Evolutionary conservation across 2,888 invertebrate species (phyloP).

Genomic region (Cerastoderma edule): DNA sequence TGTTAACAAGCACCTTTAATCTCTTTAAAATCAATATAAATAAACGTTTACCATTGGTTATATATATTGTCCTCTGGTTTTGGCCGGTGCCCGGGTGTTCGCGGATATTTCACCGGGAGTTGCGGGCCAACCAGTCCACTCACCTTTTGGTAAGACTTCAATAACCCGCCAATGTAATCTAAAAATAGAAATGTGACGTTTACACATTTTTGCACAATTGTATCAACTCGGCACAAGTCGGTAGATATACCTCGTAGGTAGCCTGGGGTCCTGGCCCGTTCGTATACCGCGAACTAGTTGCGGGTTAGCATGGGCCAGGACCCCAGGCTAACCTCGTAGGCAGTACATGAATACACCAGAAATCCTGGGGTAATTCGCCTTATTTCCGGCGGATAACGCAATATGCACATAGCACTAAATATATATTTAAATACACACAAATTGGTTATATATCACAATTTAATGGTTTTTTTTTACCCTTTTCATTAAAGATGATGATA

Average conservation of each 20-base stretch:
- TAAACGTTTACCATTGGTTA: conserved; percentile 77
- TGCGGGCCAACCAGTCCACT: conserved; percentile 53
- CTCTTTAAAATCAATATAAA: not conserved
- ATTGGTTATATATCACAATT: too few species aligned
- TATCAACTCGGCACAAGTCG: not conserved
- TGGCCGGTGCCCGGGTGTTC: conserved; percentile 64
- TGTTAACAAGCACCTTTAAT: not conserved
- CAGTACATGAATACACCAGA: not conserved
- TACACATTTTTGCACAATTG: not conserved
- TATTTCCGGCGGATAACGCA: not conserved
- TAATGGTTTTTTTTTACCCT: too few species aligned
- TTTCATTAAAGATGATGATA: too few species aligned
- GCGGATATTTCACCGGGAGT: conserved; percentile 66
- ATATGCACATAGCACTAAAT: too few species aligned
- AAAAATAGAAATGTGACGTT: conserved; percentile 1
- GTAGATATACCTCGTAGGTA: not conserved
- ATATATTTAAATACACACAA: too few species aligned
- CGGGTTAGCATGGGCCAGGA: not conserved
- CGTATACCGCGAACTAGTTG: not conserved
- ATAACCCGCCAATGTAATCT: conserved; percentile 49
- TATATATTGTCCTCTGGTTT: conserved; percentile 53
- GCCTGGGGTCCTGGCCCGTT: not conserved
- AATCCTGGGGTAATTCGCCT: not conserved
- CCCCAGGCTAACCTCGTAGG: not conserved
- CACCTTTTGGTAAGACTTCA: conserved; percentile 48